These are phyloP conservation scores for Drosophila neutralis DNA, from an alignment of 2,888 invertebrate genomes.

Conservation along the genomic window DNA sequence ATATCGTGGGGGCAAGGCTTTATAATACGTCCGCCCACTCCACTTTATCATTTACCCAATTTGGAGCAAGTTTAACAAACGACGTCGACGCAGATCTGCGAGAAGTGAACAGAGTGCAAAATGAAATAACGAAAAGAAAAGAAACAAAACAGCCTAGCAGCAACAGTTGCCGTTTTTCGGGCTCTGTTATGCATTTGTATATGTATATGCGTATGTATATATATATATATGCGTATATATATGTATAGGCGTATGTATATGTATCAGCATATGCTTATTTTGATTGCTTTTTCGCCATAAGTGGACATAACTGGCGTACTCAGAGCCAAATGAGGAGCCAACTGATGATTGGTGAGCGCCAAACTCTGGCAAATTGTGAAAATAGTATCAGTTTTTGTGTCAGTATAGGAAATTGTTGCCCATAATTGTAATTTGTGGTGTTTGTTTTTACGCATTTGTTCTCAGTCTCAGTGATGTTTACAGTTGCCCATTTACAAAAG, in stretches of 20 bases:
- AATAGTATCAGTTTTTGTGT: neutral
- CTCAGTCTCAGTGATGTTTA: neutral
- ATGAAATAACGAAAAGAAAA: slow-evolving; percentile 1
- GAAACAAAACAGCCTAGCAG: slow-evolving; percentile 8
- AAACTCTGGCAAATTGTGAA: neutral
- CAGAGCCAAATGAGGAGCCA: neutral
- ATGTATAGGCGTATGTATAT: neutral
- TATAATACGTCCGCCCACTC: slow-evolving; percentile 19
- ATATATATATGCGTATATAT: neutral
- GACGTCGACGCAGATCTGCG: slow-evolving; percentile 11
- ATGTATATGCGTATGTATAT: neutral
- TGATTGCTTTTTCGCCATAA: neutral
- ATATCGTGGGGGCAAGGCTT: slow-evolving; percentile 11
- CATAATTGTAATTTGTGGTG: neutral
- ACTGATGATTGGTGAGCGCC: neutral
- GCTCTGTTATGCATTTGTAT: slow-evolving; percentile 25
- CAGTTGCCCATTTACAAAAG: neutral
- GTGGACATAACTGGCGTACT: neutral
- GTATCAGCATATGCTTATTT: neutral
- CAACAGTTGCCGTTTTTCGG: slow-evolving; percentile 40
- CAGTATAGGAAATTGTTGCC: neutral
- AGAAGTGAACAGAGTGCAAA: neutral
- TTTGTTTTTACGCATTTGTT: neutral
- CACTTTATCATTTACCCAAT: slow-evolving; percentile 25
- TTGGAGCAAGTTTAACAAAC: slow-evolving; percentile 57